Conservation (phyloP, 1,140 invertebrate genomes). For the Apocrypta bakeri region DNA sequence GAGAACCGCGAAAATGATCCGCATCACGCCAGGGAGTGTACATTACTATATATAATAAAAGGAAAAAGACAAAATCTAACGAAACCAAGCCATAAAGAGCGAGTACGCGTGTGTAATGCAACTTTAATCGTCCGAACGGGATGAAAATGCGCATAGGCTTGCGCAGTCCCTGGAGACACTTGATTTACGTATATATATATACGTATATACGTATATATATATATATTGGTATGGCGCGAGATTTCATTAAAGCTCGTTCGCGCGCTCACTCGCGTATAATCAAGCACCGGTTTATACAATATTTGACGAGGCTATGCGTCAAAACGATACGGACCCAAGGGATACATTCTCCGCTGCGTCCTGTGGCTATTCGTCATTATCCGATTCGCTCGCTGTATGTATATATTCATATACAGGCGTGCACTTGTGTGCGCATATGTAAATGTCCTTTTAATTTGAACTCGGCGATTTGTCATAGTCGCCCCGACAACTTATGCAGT, state of each 20-base stretch:
- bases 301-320: slow-evolving; percentile 1
- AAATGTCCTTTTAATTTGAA: neutral
- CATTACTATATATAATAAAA: no score
- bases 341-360: neutral
- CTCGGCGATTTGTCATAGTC: neutral
- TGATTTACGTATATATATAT: slow-evolving; percentile 14
- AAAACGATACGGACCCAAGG: neutral
- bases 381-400: neutral
- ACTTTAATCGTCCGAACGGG: neutral
- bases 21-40: no score
- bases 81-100: no score
- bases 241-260: slow-evolving; percentile 32
- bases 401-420: neutral
- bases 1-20: no score
- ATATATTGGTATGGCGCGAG: slow-evolving; percentile 4
- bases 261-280: neutral
- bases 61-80: no score
- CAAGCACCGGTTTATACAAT: slow-evolving; percentile 33
- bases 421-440: neutral
- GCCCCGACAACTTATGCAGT: no score
- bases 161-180: slow-evolving; percentile 17
- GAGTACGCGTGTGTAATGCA: neutral
- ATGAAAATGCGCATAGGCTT: neutral
- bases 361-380: slow-evolving; percentile 8
- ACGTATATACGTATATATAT: no score